A percentile compares a stretch with the other conserved stretches of the same genome.
Conservation (phyloP, 2,888 invertebrate species). For the Tridacna gigas region DNA sequence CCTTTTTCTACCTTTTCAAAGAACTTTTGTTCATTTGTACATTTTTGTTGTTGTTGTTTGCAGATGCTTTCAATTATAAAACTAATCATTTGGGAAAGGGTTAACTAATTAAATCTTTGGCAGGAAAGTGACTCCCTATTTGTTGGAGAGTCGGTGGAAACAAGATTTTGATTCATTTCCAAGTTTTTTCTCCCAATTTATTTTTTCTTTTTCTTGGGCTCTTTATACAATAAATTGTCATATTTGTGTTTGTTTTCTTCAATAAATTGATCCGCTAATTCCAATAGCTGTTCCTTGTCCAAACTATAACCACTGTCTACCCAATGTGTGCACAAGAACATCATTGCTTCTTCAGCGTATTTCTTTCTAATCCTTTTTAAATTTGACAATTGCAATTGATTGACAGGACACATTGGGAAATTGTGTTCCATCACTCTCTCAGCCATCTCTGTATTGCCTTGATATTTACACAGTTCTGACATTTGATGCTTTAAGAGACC, state of each 20-base stretch:
- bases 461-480: slow-evolving; percentile 17
- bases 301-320: slow-evolving; percentile 6
- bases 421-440: neutral
- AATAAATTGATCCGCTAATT: slow-evolving; percentile 11
- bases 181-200: neutral
- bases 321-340: neutral
- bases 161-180: neutral
- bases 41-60: no score
- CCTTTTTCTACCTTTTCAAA: no score
- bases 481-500: neutral
- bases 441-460: slow-evolving; percentile 1
- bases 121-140: no score
- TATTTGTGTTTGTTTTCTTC: slow-evolving; percentile 15
- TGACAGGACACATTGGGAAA: slow-evolving; percentile 7
- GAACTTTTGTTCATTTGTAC: no score
- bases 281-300: neutral
- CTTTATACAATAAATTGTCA: slow-evolving; percentile 12
- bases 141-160: neutral
- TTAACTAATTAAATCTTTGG: no score
- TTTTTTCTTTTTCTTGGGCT: neutral
- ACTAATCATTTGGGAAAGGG: no score
- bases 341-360: neutral
- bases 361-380: slow-evolving; percentile 6
- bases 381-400: neutral
- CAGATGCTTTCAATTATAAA: no score